These are phyloP conservation scores for Muscicapa adusta DNA, from an alignment of 2,113 vertebrate species.

Conservation along the genomic window DNA sequence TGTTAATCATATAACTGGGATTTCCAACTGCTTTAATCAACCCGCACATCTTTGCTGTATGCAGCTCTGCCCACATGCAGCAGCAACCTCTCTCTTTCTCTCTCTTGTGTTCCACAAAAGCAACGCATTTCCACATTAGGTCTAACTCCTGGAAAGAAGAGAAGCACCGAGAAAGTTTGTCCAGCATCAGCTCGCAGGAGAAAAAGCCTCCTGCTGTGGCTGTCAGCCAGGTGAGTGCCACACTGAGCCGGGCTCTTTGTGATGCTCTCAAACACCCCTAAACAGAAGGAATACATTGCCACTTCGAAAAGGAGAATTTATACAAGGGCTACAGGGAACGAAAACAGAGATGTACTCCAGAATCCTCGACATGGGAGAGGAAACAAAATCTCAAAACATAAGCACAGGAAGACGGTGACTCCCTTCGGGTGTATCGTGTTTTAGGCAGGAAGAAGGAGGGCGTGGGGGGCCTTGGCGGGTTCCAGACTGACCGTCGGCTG, in stretches of 20 bases:
- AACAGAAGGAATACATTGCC: background rate
- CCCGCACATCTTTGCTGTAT: conserved; percentile 9
- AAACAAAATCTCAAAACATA: background rate
- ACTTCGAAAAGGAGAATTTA: background rate
- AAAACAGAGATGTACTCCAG: background rate
- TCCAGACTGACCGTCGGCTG: background rate
- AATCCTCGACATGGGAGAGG: background rate
- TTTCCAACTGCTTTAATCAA: conserved; percentile 20
- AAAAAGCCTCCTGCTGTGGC: background rate
- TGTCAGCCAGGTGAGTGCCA: background rate
- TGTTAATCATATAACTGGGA: background rate
- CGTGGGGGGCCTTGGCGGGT: background rate
- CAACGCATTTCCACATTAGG: conserved; percentile 1
- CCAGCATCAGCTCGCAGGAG: background rate
- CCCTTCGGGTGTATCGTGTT: background rate
- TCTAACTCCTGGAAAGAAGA: conserved; percentile 3
- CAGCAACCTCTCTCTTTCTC: background rate
- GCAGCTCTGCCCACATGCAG: conserved; percentile 26
- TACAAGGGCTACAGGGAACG: background rate
- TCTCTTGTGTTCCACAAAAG: background rate
- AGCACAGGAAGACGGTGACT: background rate
- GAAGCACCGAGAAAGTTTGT: conserved; percentile 10
- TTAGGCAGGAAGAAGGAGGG: background rate
- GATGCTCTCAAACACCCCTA: background rate
- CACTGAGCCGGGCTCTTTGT: background rate